A percentile compares a stretch with the other conserved stretches of the same genome.
These are phyloP conservation scores for Drosophila ironensis DNA, from an alignment of 1,140 invertebrate species.

Conservation along the genomic window DNA sequence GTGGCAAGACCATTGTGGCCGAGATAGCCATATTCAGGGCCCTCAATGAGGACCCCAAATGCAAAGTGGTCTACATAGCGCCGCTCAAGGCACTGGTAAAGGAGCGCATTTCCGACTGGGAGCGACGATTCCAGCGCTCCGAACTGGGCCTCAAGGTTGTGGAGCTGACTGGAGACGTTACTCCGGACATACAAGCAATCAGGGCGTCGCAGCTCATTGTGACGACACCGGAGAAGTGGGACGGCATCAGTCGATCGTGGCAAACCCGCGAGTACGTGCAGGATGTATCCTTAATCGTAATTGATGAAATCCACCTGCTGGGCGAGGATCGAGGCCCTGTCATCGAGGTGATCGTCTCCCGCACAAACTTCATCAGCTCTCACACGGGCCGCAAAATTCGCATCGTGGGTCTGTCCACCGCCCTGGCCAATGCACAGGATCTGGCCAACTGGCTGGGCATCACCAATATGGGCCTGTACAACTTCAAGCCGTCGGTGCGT, in stretches of 20 bases:
- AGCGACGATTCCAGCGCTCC: conserved; percentile 89
- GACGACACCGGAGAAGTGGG: conserved; percentile 99
- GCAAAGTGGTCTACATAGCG: conserved; percentile 99
- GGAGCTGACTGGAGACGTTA: conserved; percentile 98
- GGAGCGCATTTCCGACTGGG: conserved; percentile 98
- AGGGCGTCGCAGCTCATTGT: conserved; percentile 95
- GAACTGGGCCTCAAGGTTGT: conserved; percentile 93
- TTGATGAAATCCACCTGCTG: conserved; percentile 99
- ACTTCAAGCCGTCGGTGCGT: conserved; percentile 98
- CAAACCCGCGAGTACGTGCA: conserved; percentile 97
- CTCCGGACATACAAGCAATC: conserved; percentile 95
- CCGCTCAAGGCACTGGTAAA: conserved; percentile 98
- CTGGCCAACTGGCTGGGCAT: conserved; percentile 98
- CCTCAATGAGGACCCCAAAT: conserved; percentile 91
- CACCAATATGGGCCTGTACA: conserved; percentile 95
- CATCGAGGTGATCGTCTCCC: conserved; percentile 92
- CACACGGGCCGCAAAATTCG: conserved; percentile 91
- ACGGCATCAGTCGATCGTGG: conserved; percentile 98
- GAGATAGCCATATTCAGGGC: conserved; percentile 98
- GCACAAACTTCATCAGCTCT: conserved; percentile 95
- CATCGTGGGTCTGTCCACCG: conserved; percentile 97
- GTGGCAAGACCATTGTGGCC: conserved; percentile 99
- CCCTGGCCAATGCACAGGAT: conserved; percentile 98
- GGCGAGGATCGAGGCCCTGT: conserved; percentile 94
- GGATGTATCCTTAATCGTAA: conserved; percentile 96